phyloP scores from a whole-genome alignment of 2,888 invertebrate genomes.

The Rhagophthalmus giganteus region DNA sequence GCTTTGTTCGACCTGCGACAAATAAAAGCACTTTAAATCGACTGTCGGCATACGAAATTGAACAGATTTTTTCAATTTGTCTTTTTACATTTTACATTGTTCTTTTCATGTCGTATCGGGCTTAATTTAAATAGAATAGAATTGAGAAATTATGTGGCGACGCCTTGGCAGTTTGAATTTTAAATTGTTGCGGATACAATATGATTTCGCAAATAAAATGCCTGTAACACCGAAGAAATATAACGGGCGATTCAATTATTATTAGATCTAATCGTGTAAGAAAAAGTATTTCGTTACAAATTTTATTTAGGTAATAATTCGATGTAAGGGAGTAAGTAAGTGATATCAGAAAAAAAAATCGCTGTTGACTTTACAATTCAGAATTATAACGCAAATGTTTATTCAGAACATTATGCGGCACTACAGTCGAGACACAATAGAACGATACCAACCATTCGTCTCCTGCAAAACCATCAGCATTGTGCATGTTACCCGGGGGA shows the following conservation, averaged over 20 bases:
- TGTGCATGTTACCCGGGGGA: conserved; percentile 43
- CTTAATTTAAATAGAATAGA: neutral
- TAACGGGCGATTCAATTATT: conserved; percentile 35
- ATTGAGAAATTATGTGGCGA: neutral
- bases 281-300: conserved; percentile 34
- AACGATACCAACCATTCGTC: conserved; percentile 29
- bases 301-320: too few species aligned
- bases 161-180: neutral
- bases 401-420: conserved; percentile 28
- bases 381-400: conserved; percentile 28
- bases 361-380: conserved; percentile 16
- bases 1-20: neutral
- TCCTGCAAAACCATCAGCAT: conserved; percentile 36
- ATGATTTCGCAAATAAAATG: neutral
- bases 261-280: conserved; percentile 28
- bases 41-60: neutral
- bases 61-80: neutral
- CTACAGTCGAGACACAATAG: conserved; percentile 11
- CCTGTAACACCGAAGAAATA: conserved; percentile 5
- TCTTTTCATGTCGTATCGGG: neutral
- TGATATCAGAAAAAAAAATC: conserved; percentile 1
- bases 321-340: conserved; percentile 7
- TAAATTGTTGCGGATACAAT: neutral
- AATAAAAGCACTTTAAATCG: conserved; percentile 1
- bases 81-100: neutral